Percentiles rank a stretch among this genome's conserved stretches.
Evolutionary conservation across 2,888 invertebrate genomes (phyloP).

Genomic region (Euzophera pinguis): DNA sequence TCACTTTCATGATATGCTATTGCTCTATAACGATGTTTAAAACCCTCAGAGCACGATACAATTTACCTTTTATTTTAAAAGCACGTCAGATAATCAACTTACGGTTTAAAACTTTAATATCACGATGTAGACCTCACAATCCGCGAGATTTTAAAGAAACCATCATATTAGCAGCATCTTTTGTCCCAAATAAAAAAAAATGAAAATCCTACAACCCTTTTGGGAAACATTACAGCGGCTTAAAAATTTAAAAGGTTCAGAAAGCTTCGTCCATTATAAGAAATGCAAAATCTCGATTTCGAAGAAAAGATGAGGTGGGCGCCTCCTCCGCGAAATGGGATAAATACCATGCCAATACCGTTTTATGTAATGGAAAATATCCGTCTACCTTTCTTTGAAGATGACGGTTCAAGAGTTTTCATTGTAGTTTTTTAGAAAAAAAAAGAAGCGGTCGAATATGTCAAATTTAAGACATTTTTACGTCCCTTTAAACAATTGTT

Average conservation of each 20-base stretch:
- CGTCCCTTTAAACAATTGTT: no score
- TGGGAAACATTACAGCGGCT: not conserved
- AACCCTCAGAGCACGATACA: no score
- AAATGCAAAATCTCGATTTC: not conserved
- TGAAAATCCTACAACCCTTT: not conserved
- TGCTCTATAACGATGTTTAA: no score
- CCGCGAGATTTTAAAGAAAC: no score
- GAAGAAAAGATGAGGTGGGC: slow-evolving; percentile 3
- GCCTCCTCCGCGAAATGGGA: not conserved
- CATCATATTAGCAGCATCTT: not conserved
- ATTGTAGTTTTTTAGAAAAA: not conserved
- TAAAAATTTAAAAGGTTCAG: slow-evolving; percentile 4
- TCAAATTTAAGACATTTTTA: not conserved
- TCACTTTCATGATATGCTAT: no score
- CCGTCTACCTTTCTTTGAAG: slow-evolving; percentile 4
- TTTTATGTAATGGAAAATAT: not conserved
- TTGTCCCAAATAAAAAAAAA: not conserved
- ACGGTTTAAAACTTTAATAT: no score
- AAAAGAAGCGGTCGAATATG: not conserved
- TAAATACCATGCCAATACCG: not conserved
- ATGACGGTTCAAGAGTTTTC: slow-evolving; percentile 5
- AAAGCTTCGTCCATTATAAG: not conserved
- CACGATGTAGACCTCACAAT: no score
- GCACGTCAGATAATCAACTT: no score
- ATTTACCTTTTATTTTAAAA: no score